These are phyloP conservation scores for Lerema accius DNA, from an alignment of 1,140 invertebrate genomes.

Conservation along the genomic window DNA sequence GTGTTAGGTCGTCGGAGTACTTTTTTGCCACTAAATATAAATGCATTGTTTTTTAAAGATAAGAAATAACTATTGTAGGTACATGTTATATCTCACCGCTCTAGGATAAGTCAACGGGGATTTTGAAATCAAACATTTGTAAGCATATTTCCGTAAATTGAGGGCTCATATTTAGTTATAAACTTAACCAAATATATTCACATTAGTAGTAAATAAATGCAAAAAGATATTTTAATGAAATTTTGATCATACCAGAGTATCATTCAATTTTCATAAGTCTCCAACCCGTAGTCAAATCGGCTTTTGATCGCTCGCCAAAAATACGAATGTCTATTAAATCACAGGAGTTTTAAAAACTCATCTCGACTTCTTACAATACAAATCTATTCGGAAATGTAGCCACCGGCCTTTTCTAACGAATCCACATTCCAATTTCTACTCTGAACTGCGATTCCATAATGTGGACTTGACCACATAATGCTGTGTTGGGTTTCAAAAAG, in stretches of 20 bases:
- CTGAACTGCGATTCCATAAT: constrained; percentile 4
- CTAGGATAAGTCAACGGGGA: no score
- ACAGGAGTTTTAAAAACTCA: constrained; percentile 19
- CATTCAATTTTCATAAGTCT: constrained; percentile 21
- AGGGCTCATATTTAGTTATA: no score
- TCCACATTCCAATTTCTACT: constrained; percentile 11
- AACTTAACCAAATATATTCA: no score
- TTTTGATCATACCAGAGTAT: constrained; percentile 17
- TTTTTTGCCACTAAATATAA: no score
- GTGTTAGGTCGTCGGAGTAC: no score
- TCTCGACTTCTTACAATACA: constrained; percentile 17
- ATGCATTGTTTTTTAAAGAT: no score
- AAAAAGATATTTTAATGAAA: constrained; percentile 17
- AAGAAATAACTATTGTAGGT: no score
- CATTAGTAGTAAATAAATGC: no score
- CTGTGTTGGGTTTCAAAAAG: neutral
- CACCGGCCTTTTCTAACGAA: constrained; percentile 17
- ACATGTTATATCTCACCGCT: no score
- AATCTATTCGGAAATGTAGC: constrained; percentile 22
- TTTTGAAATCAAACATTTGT: no score
- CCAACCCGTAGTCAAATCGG: constrained; percentile 20
- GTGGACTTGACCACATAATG: constrained; percentile 25
- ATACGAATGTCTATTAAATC: constrained; percentile 16
- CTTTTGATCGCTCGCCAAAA: constrained; percentile 27
- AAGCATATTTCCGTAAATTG: no score